Percentiles rank a stretch among this genome's conserved stretches.
phyloP scores from a whole-genome alignment of 2,797 vertebrate genomes.

The Darevskia mixta region DNA sequence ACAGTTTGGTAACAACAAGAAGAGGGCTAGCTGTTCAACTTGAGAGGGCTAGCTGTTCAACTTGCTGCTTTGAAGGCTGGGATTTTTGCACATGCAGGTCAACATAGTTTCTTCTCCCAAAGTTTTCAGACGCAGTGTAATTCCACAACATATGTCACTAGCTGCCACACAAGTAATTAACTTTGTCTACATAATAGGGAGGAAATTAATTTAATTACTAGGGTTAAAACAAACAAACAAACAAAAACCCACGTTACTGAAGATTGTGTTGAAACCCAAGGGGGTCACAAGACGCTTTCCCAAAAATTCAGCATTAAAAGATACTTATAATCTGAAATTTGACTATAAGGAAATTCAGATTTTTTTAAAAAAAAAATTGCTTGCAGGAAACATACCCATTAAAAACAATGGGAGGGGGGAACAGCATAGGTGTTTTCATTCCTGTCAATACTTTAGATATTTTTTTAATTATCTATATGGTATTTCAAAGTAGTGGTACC shows the following conservation, averaged over 20 bases:
- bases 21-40: slow-evolving; percentile 57
- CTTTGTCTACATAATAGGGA: slow-evolving; percentile 37
- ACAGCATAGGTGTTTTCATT: not conserved
- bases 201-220: slow-evolving; percentile 54
- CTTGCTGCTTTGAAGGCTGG: slow-evolving; percentile 56
- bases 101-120: slow-evolving; percentile 9
- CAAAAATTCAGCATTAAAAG: not conserved
- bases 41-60: slow-evolving; percentile 56
- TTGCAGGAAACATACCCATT: not conserved
- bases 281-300: not conserved
- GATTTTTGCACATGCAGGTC: slow-evolving; percentile 46
- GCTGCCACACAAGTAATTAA: slow-evolving; percentile 58
- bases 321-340: not conserved
- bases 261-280: slow-evolving; percentile 44
- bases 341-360: too few relatives aligned
- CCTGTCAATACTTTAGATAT: not conserved
- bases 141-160: slow-evolving; percentile 35
- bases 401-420: not conserved
- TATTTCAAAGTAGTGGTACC: not conserved
- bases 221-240: slow-evolving; percentile 43
- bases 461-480: not conserved
- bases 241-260: not conserved
- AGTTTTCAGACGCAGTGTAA: slow-evolving; percentile 17
- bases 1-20: slow-evolving; percentile 70
- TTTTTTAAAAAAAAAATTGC: too few relatives aligned